phyloP scores from a whole-genome alignment of 2,797 vertebrate species.

The Chrosomus eos region DNA sequence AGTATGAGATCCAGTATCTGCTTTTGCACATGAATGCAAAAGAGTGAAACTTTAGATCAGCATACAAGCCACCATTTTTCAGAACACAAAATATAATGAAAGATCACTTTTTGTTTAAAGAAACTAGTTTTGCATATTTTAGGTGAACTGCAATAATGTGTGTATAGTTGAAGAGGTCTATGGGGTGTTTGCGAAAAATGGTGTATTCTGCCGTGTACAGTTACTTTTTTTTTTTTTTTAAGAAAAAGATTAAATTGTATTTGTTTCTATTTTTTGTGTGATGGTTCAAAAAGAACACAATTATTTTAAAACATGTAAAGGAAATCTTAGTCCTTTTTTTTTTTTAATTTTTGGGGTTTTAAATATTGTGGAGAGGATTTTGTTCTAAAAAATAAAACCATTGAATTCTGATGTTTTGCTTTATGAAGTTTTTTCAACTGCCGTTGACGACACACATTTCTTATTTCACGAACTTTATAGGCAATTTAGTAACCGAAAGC shows the following conservation, averaged over 20 bases:
- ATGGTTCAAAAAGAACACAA: constrained; percentile 80
- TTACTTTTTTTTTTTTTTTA: constrained; percentile 73
- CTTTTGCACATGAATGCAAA: constrained; percentile 44
- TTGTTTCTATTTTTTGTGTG: constrained; percentile 81
- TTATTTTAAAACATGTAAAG: constrained; percentile 78
- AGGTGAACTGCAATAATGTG: constrained; percentile 75
- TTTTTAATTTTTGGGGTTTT: constrained; percentile 66
- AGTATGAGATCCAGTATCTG: constrained; percentile 19
- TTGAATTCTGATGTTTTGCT: constrained; percentile 62
- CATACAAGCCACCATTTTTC: constrained; percentile 56
- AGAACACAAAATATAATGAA: constrained; percentile 49
- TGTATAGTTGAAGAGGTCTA: constrained; percentile 76
- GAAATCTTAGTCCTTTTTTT: constrained; percentile 80
- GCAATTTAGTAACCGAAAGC: not conserved
- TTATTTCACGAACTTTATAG: not conserved
- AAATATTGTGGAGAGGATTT: constrained; percentile 76
- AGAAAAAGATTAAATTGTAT: constrained; percentile 70
- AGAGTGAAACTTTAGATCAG: constrained; percentile 39
- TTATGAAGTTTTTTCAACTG: constrained; percentile 28
- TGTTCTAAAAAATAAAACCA: constrained; percentile 81
- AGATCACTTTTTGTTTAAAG: constrained; percentile 56
- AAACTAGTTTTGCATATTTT: constrained; percentile 69
- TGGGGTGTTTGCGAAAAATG: constrained; percentile 80
- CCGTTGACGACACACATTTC: not conserved
- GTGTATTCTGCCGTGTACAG: constrained; percentile 85